These are phyloP conservation scores for Falco biarmicus DNA, from an alignment of 2,797 vertebrate species.

Conservation along the genomic window DNA sequence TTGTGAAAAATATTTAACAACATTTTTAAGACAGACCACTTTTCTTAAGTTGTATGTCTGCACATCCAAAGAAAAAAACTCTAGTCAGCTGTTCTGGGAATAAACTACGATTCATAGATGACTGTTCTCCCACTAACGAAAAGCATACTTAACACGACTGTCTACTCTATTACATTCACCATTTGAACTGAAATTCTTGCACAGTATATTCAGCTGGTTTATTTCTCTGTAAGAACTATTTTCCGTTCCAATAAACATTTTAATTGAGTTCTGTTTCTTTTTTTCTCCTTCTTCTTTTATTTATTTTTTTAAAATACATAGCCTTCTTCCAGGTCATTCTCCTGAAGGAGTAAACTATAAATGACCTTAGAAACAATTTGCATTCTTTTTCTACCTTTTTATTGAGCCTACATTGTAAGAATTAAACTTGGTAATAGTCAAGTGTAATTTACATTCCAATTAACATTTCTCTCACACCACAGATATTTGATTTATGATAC, in stretches of 20 bases:
- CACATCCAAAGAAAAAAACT: background rate
- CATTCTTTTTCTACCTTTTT: background rate
- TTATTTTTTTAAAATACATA: background rate
- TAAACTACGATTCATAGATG: background rate
- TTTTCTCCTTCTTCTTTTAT: fast-evolving
- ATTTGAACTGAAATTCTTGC: background rate
- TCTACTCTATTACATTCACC: background rate
- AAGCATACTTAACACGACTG: background rate
- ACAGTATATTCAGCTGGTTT: background rate
- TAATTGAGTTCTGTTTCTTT: background rate
- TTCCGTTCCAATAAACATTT: background rate
- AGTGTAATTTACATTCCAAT: constrained; percentile 13
- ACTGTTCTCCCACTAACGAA: background rate
- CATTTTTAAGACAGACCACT: background rate
- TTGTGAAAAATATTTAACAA: background rate
- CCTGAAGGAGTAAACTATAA: background rate
- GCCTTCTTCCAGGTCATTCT: background rate
- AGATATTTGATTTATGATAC: constrained; percentile 21
- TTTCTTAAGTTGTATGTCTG: background rate
- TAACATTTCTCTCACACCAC: constrained; percentile 12
- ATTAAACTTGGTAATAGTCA: constrained; percentile 31
- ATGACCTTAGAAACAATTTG: background rate
- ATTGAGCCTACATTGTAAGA: constrained; percentile 18
- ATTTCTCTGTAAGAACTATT: background rate
- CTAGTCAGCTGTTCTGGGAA: background rate